Percentiles rank a stretch among this genome's conserved stretches.
phyloP scores from a whole-genome alignment of 2,113 vertebrate species.

The Aythya baeri region DNA sequence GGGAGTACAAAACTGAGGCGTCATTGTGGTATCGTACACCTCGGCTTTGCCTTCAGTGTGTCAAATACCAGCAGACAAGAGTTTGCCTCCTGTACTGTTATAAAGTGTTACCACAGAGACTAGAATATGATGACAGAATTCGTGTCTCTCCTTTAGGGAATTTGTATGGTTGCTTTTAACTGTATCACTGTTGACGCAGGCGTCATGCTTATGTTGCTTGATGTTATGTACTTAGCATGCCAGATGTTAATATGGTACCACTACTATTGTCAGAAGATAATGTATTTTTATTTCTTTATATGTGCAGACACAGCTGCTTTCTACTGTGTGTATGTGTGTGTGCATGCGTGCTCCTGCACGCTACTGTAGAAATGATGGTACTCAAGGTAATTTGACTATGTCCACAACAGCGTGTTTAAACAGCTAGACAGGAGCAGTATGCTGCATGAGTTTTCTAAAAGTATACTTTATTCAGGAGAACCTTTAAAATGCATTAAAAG shows the following conservation, averaged over 20 bases:
- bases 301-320: constrained; percentile 40
- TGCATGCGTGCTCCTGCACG: not conserved
- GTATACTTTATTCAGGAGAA: constrained; percentile 29
- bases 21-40: rapidly evolving
- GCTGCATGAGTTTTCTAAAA: constrained; percentile 54
- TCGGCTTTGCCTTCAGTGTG: not conserved
- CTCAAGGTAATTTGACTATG: not conserved
- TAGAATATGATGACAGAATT: not conserved
- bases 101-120: not conserved
- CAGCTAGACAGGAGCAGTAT: not conserved
- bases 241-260: constrained; percentile 51
- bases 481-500: constrained; percentile 55
- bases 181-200: constrained; percentile 67
- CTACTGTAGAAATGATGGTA: not conserved
- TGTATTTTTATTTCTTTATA: constrained; percentile 60
- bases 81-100: not conserved
- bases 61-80: not conserved
- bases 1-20: not conserved
- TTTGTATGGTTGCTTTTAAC: constrained; percentile 43
- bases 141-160: constrained; percentile 22
- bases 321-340: not conserved
- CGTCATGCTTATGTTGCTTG: constrained; percentile 72
- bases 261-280: constrained; percentile 54
- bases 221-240: constrained; percentile 59
- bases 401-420: not conserved